Percentiles rank a stretch among this genome's conserved stretches.
Evolutionary conservation across 2,797 vertebrate genomes (phyloP).

Genomic region (Sarcoramphus papa): DNA sequence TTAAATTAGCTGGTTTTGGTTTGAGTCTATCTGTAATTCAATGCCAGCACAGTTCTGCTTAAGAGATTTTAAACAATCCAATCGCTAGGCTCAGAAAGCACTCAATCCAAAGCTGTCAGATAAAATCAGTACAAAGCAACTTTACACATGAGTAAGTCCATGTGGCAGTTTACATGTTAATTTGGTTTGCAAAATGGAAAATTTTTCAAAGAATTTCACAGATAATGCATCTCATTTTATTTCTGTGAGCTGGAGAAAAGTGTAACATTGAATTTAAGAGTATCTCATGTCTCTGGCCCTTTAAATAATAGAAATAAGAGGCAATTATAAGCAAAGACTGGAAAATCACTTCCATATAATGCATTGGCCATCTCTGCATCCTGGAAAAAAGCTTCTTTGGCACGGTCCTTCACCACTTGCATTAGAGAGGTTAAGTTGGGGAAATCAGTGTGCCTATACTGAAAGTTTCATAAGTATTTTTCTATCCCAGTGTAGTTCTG

Average conservation of each 20-base stretch:
- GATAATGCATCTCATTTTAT: background rate
- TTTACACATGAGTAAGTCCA: background rate
- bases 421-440: background rate
- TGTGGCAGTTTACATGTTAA: background rate
- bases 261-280: background rate
- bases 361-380: background rate
- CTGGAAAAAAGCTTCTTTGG: background rate
- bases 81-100: background rate
- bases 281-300: background rate
- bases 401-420: background rate
- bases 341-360: background rate
- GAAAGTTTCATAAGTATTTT: background rate
- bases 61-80: constrained; percentile 8
- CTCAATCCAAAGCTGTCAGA: background rate
- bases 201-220: constrained; percentile 21
- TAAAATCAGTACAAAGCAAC: background rate
- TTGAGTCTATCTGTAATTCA: background rate
- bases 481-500: background rate
- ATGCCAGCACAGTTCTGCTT: background rate
- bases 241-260: background rate
- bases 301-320: background rate
- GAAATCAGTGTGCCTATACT: background rate
- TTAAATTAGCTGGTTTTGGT: background rate
- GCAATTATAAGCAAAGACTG: background rate
- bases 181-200: constrained; percentile 2